Evolutionary conservation across 2,113 vertebrate genomes (phyloP).

Genomic region (Lepus europaeus): DNA sequence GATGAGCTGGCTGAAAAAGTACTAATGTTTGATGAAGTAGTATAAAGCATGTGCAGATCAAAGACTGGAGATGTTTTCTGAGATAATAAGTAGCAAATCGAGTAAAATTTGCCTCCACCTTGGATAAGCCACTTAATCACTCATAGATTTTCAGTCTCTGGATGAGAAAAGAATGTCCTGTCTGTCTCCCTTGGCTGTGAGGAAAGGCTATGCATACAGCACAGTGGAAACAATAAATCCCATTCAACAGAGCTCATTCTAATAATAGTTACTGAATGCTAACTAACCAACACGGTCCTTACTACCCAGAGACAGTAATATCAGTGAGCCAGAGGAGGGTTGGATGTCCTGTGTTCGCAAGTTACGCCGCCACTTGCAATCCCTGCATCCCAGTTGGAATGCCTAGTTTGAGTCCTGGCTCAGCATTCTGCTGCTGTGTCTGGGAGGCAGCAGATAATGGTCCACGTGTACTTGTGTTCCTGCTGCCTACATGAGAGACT

Average conservation of each 20-base stretch:
- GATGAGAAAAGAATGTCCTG: background rate
- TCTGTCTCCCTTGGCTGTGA: background rate
- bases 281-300: background rate
- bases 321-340: background rate
- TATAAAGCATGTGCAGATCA: background rate
- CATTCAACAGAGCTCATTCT: background rate
- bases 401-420: too few species aligned
- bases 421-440: too few species aligned
- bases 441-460: too few species aligned
- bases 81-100: background rate
- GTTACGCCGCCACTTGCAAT: too few species aligned
- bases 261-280: background rate
- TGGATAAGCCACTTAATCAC: background rate
- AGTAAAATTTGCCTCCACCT: background rate
- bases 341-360: too few species aligned
- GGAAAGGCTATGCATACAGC: background rate
- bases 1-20: background rate
- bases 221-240: background rate
- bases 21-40: background rate
- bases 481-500: too few species aligned
- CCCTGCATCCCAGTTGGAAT: too few species aligned
- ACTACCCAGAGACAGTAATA: background rate
- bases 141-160: background rate
- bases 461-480: too few species aligned
- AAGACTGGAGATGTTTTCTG: conserved; percentile 27